phyloP scores from a whole-genome alignment of 2,113 vertebrate species.

The Columba janthina region DNA sequence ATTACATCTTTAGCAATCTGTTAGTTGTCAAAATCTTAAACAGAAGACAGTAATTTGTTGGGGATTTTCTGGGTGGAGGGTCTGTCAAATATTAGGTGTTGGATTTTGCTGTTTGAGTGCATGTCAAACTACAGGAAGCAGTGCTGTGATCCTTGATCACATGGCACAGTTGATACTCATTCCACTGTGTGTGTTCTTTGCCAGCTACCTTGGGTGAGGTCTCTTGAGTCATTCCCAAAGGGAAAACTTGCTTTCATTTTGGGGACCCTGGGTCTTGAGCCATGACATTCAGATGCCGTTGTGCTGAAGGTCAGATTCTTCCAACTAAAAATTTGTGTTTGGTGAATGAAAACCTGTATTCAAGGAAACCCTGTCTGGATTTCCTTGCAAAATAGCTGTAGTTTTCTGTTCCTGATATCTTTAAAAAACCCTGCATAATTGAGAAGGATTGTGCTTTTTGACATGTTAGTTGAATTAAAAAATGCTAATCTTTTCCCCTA shows the following conservation, averaged over 20 bases:
- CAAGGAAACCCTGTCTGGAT: not conserved
- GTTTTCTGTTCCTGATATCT: not conserved
- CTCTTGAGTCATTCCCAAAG: not conserved
- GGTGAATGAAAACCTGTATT: not conserved
- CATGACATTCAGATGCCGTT: not conserved
- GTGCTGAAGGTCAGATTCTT: not conserved
- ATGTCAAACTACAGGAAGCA: not conserved
- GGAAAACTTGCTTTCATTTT: not conserved
- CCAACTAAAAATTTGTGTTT: not conserved
- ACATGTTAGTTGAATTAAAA: not conserved
- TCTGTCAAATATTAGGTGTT: not conserved
- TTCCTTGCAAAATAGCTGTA: not conserved
- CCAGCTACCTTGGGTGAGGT: not conserved
- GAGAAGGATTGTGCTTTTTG: not conserved
- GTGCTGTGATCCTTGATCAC: not conserved
- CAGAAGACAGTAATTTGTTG: not conserved
- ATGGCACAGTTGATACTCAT: rapidly evolving
- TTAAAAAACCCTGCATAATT: not conserved
- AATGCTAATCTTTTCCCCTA: not conserved
- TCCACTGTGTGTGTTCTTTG: not conserved
- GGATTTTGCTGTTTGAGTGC: not conserved
- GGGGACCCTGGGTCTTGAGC: not conserved
- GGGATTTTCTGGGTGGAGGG: not conserved
- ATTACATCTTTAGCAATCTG: not conserved
- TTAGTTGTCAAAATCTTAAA: not conserved